Conservation (phyloP, 2,797 vertebrate genomes). For the Chiloscyllium punctatum region DNA sequence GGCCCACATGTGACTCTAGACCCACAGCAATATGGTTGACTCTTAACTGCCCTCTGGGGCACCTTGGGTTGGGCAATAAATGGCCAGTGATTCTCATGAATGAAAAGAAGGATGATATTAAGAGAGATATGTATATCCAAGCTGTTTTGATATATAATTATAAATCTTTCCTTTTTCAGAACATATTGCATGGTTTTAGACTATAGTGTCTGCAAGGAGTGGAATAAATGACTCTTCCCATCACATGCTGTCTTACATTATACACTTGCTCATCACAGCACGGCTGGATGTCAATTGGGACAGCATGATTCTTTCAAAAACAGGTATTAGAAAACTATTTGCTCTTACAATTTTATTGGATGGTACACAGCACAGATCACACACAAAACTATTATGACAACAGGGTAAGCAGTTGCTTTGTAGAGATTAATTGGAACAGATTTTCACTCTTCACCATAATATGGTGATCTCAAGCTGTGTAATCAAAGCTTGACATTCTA, state of each 20-base stretch:
- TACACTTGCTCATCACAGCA: background rate
- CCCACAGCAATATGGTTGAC: no score
- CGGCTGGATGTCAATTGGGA: background rate
- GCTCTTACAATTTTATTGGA: background rate
- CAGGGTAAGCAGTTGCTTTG: background rate
- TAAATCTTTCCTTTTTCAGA: background rate
- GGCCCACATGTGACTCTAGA: no score
- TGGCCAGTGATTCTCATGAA: no score
- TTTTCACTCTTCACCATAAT: background rate
- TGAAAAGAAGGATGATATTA: no score
- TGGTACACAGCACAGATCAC: background rate
- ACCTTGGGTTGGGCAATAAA: no score
- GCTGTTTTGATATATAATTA: background rate
- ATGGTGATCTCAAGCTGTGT: background rate
- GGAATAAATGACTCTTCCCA: background rate
- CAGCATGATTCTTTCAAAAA: background rate
- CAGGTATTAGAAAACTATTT: background rate
- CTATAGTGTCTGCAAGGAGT: background rate
- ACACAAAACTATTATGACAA: background rate
- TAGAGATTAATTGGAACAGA: background rate
- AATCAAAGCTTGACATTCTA: background rate
- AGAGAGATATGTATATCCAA: background rate
- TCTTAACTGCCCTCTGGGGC: no score
- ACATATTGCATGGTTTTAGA: background rate
- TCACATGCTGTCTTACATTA: background rate